Base-by-base conservation (phyloP, 2,113 vertebrate species). In the Microtus oregoni region DNA sequence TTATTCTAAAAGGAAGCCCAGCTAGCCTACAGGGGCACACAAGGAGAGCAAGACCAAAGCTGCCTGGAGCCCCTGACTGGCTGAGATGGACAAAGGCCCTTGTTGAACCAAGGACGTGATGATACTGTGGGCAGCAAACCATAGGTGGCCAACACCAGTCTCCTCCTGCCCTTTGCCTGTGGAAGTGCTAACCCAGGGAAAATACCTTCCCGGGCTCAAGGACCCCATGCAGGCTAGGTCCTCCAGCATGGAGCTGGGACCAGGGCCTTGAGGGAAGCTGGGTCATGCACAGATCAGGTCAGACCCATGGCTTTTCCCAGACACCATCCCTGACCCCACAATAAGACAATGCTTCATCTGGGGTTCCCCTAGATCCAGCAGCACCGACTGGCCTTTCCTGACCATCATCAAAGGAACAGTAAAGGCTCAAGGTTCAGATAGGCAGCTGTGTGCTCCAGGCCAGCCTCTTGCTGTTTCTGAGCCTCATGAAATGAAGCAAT, bases 321-420 rank as follows among this genome's bases (percentile, higher is more conserved):
- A 61, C 0, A 6, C 44, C 41, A 44, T 47, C n/a, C 35, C 35
- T 15, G 67, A 77, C 63, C 52, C 35, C 20, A 61, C n/a, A 7
- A 1, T 3, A 41, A 86, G 63, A 14, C 7, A 7, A 0, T 8
- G 12, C 13, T 32, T 28, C 4, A 2, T 0, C 12, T 8, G 1
- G 58, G 2, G 6, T 47, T 26, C 65, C 41, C 81, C 55, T 22
- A 68, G n/a, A 32, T 12, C 20, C 3, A 0, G n/a, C 28, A 41
- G 30, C 5, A 26, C n/a, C 35, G 3, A 20, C 58, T 70, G 87
- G 55, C 26, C n/a, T 68, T 68, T 10, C 19, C 22, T 11, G 35
- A 90, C 26, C 20, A 85, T 30, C 65, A 13, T 50, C 70, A 55
- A 41, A 50, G 28, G 41, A 26, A 58, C 47, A 52, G 35, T n/a